phyloP scores from a whole-genome alignment of 2,797 vertebrate species.

The Poecilia wingei region DNA sequence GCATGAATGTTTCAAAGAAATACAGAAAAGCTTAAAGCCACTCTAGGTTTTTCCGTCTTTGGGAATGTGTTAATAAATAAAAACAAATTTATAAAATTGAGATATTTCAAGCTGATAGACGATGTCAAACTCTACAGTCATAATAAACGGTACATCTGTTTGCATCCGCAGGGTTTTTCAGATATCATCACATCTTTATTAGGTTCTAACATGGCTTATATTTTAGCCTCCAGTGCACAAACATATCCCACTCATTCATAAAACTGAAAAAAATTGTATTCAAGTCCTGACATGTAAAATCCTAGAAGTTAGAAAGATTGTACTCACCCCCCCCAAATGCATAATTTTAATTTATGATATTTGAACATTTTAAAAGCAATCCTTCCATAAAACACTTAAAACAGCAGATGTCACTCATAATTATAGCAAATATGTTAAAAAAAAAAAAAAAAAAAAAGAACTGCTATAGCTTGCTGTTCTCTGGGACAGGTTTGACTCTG shows the following conservation, averaged over 20 bases:
- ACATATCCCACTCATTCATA: neutral
- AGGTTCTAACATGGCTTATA: neutral
- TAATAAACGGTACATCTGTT: neutral
- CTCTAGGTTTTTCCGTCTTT: neutral
- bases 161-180: neutral
- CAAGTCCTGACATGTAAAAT: neutral
- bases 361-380: neutral
- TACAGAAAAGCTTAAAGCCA: neutral
- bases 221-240: neutral
- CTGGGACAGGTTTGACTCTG: constrained; percentile 71
- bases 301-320: neutral
- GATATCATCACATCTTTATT: neutral
- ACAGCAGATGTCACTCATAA: neutral
- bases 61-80: neutral
- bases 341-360: neutral
- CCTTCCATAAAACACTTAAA: neutral
- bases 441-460: neutral
- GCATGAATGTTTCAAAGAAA: neutral
- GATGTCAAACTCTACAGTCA: neutral
- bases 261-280: neutral
- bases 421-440: neutral
- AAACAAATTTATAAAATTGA: neutral
- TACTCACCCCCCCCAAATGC: too few species aligned
- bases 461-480: constrained; percentile 85
- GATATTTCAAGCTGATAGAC: neutral